Evolutionary conservation across 2,113 vertebrate species (phyloP).

Genomic region (Calyptomena viridis): DNA sequence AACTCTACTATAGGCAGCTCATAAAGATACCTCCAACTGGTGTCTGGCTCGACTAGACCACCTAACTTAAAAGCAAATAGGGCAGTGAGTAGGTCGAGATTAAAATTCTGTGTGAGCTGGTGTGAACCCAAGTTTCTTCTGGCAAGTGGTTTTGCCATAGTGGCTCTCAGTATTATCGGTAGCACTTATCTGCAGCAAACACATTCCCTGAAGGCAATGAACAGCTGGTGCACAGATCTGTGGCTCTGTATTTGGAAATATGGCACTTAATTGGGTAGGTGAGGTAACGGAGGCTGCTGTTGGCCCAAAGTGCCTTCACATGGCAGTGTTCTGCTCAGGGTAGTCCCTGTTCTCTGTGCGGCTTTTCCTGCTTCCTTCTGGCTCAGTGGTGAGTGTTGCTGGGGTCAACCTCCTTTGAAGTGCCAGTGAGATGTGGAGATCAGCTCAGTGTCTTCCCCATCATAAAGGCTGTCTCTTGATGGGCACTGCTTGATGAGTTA

Average conservation of each 20-base stretch:
- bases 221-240: neutral
- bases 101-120: neutral
- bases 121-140: neutral
- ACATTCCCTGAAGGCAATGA: neutral
- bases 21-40: neutral
- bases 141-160: neutral
- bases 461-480: neutral
- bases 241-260: neutral
- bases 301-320: neutral
- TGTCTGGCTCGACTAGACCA: neutral
- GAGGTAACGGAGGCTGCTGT: neutral
- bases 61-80: neutral
- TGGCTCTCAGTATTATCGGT: neutral
- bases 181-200: neutral
- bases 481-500: neutral
- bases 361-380: neutral
- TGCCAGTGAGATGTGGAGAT: neutral
- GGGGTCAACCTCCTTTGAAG: neutral
- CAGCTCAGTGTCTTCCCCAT: neutral
- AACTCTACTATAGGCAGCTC: neutral
- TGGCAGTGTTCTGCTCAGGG: neutral
- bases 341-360: neutral
- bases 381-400: neutral
- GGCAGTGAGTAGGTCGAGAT: neutral
- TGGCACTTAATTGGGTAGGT: neutral